A percentile compares a stretch with the other conserved stretches of the same genome.
Evolutionary conservation across 92 coral and sea anemone genomes (phyloP).

Genomic region (Porites evermanni): DNA sequence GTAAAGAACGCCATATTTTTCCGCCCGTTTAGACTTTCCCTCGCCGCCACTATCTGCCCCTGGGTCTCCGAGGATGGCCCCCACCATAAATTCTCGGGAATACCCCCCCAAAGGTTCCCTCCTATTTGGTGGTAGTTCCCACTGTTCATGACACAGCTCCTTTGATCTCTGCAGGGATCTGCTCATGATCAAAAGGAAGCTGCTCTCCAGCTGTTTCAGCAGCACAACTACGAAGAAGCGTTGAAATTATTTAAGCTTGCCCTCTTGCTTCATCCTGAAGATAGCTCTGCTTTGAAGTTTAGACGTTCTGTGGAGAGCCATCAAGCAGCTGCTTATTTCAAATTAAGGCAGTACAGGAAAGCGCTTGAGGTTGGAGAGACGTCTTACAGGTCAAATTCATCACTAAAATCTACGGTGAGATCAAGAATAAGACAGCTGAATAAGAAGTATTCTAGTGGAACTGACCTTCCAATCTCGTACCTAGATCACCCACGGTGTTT

Average conservation of each 20-base stretch:
- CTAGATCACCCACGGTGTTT: no score
- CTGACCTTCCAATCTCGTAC: no score
- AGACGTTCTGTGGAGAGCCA: not conserved
- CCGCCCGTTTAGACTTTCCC: no score
- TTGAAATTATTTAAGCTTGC: constrained; percentile 6
- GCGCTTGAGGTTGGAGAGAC: not conserved
- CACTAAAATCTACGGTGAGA: not conserved
- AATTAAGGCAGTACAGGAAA: not conserved
- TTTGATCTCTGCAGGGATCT: not conserved
- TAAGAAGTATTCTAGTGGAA: not conserved
- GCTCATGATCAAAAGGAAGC: not conserved
- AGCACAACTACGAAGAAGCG: not conserved
- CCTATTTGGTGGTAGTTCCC: no score
- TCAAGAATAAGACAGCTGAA: not conserved
- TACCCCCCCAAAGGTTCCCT: no score
- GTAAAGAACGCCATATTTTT: no score
- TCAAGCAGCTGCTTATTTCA: not conserved
- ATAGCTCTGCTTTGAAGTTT: not conserved
- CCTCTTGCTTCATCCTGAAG: not conserved
- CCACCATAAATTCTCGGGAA: no score
- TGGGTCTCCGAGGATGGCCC: no score
- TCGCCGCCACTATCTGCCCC: no score
- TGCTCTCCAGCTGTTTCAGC: not conserved
- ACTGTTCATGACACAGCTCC: no score
- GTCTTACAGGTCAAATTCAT: constrained; percentile 23